Evolutionary conservation across 2,888 invertebrate species (phyloP).

Genomic region (Andrena dorsata): DNA sequence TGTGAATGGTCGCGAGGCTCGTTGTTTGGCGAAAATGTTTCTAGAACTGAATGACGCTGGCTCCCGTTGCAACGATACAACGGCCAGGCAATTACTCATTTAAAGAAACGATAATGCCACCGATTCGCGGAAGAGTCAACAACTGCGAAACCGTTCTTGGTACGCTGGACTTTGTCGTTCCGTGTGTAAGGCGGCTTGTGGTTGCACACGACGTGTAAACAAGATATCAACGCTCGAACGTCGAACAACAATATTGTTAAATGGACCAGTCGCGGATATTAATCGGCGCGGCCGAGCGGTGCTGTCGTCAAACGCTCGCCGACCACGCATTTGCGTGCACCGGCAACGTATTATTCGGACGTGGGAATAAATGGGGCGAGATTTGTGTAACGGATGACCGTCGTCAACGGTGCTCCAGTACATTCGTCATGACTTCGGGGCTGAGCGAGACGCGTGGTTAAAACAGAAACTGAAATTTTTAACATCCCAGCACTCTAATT

Average conservation of each 20-base stretch:
- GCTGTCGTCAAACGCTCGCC: slow-evolving; percentile 32
- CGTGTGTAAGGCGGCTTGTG: slow-evolving; percentile 24
- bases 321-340: slow-evolving; percentile 8
- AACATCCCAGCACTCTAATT: not conserved
- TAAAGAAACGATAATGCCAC: slow-evolving; percentile 67
- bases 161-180: slow-evolving; percentile 73
- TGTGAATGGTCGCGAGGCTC: not conserved
- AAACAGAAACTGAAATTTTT: slow-evolving; percentile 1
- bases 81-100: slow-evolving; percentile 66
- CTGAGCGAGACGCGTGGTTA: not conserved
- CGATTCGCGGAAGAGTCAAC: slow-evolving; percentile 73
- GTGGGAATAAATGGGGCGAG: slow-evolving; percentile 33
- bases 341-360: slow-evolving; percentile 16
- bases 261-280: slow-evolving; percentile 52
- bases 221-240: slow-evolving; percentile 67
- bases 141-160: slow-evolving; percentile 61
- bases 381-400: slow-evolving; percentile 47
- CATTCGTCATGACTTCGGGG: slow-evolving; percentile 36
- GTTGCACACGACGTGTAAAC: slow-evolving; percentile 63
- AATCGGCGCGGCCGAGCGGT: slow-evolving; percentile 31
- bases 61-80: slow-evolving; percentile 44
- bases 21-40: slow-evolving; percentile 5
- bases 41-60: not conserved
- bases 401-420: slow-evolving; percentile 24
- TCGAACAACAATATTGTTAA: slow-evolving; percentile 59